Conservation (phyloP, 2,888 invertebrate species). For the Eulithis prunata region DNA sequence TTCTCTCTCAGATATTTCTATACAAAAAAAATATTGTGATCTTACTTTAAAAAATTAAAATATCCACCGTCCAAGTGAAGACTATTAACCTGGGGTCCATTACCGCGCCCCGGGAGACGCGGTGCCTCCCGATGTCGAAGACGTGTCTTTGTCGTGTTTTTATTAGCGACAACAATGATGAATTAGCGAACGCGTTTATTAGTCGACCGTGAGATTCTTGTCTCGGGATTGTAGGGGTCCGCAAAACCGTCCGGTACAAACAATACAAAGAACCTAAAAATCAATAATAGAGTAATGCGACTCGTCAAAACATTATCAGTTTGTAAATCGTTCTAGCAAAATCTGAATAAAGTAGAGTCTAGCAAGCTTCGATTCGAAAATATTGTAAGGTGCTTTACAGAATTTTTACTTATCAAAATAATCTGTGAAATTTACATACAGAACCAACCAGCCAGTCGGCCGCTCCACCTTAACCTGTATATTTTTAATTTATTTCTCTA, state of each 20-base stretch:
- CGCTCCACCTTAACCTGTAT: slow-evolving; percentile 36
- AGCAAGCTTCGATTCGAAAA: too few species aligned
- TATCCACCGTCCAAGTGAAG: slow-evolving; percentile 23
- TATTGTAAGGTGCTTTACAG: too few species aligned
- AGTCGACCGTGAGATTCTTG: slow-evolving; percentile 61
- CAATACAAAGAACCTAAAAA: too few species aligned
- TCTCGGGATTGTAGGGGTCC: slow-evolving; percentile 43
- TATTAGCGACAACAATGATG: slow-evolving; percentile 80
- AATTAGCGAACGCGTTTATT: slow-evolving; percentile 75
- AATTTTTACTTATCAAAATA: too few species aligned
- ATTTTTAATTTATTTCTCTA: slow-evolving; percentile 53
- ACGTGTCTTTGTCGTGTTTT: slow-evolving; percentile 77
- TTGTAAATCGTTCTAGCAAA: too few species aligned
- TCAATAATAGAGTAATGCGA: too few species aligned
- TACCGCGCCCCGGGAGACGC: slow-evolving; percentile 34
- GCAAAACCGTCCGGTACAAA: not conserved
- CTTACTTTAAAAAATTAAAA: slow-evolving; percentile 6
- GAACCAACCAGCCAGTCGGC: slow-evolving; percentile 24
- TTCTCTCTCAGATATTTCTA: too few species aligned
- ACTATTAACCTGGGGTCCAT: slow-evolving; percentile 48
- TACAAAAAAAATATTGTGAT: not conserved
- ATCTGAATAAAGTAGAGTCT: too few species aligned
- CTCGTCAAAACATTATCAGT: too few species aligned
- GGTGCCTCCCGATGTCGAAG: slow-evolving; percentile 41
- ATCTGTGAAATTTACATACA: not conserved